A percentile compares a stretch with the other conserved stretches of the same genome.
Conservation (phyloP, 1,140 invertebrate genomes). For the Polypedilum pembai region DNA sequence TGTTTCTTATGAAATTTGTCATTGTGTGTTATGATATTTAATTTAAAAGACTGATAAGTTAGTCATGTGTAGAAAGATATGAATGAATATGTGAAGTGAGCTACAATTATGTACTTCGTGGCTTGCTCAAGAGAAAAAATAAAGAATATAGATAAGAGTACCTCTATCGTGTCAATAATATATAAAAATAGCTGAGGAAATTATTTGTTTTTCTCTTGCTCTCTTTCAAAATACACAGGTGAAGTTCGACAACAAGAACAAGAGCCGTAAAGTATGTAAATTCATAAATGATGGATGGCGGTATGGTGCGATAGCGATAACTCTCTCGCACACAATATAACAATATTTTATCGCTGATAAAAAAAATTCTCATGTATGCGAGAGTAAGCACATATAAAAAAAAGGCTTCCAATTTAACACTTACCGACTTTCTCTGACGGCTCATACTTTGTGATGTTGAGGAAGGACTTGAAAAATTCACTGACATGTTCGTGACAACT, state of each 20-base stretch:
- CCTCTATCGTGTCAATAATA: no score
- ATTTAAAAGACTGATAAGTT: neutral
- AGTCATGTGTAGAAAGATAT: neutral
- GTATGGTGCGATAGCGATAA: neutral
- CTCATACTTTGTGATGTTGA: neutral
- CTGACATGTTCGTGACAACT: conserved; percentile 16
- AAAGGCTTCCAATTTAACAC: neutral
- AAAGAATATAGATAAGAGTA: neutral
- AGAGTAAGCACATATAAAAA: neutral
- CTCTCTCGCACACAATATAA: neutral
- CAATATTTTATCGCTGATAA: conserved; percentile 18
- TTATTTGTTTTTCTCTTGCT: no score
- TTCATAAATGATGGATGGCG: neutral
- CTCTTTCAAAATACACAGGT: neutral
- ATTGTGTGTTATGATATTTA: neutral
- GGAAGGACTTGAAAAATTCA: conserved; percentile 27
- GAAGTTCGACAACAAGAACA: neutral
- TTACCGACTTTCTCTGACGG: conserved; percentile 26
- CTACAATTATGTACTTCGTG: neutral
- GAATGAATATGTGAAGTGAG: neutral
- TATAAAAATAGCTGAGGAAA: no score
- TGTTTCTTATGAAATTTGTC: neutral
- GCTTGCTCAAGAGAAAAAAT: neutral
- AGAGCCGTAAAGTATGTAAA: neutral
- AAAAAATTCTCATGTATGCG: neutral